phyloP scores from a whole-genome alignment of 2,113 vertebrate species.

The Lamprotornis superbus region DNA sequence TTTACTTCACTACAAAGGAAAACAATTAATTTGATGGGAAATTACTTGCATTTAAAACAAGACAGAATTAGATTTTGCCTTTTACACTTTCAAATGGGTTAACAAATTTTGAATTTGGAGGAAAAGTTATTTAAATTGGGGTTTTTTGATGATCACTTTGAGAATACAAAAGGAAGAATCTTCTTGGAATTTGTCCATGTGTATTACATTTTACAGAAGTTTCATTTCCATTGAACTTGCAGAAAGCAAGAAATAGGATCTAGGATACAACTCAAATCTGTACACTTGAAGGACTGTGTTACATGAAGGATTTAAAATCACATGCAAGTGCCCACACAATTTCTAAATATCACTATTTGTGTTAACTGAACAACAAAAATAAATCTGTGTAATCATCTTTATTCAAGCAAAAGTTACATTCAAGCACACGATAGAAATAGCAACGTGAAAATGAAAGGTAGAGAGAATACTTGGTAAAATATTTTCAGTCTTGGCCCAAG shows the following conservation, averaged over 20 bases:
- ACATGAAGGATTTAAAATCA: background rate
- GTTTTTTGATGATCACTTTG: background rate
- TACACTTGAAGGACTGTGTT: background rate
- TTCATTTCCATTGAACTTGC: background rate
- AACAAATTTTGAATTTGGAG: background rate
- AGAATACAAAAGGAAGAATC: background rate
- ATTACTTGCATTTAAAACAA: background rate
- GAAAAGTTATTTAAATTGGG: background rate
- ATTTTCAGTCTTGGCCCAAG: background rate
- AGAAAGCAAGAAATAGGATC: background rate
- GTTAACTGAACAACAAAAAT: background rate
- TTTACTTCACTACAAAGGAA: background rate
- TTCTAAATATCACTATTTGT: background rate
- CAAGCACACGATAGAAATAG: background rate
- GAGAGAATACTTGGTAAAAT: background rate
- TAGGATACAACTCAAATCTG: background rate
- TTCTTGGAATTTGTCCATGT: background rate
- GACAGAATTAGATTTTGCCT: background rate
- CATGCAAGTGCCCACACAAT: background rate
- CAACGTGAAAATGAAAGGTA: background rate
- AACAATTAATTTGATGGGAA: background rate
- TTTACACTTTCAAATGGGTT: background rate
- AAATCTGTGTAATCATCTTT: background rate
- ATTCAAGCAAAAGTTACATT: background rate
- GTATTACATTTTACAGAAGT: background rate